Evolutionary conservation across 2,888 invertebrate genomes (phyloP).

Genomic region (Heteromurus nitidus): DNA sequence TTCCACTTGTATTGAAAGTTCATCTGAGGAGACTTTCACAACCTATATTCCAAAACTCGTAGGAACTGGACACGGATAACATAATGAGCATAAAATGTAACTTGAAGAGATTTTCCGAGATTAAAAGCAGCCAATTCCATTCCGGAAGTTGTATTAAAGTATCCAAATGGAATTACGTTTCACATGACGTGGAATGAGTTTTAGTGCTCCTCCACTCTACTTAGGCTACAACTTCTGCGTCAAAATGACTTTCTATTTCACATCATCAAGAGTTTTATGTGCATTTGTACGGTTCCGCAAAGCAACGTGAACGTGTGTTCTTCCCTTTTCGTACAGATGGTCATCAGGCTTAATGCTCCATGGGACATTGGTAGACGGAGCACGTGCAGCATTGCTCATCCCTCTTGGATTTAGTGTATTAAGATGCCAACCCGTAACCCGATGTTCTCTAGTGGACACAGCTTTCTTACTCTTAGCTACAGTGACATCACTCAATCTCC

Average conservation of each 20-base stretch:
- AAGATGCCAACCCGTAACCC: constrained; percentile 88
- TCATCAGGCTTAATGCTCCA: constrained; percentile 90
- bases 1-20: background rate
- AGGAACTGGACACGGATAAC: constrained; percentile 25
- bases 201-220: constrained; percentile 6
- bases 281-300: constrained; percentile 1
- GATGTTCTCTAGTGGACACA: constrained; percentile 91
- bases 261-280: constrained; percentile 1
- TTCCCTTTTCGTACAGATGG: constrained; percentile 80
- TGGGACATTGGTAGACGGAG: constrained; percentile 89
- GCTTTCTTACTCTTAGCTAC: constrained; percentile 91
- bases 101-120: constrained; percentile 59
- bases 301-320: constrained; percentile 13
- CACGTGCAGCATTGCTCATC: constrained; percentile 86
- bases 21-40: constrained; percentile 32
- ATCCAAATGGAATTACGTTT: constrained; percentile 58
- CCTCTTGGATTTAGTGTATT: constrained; percentile 88
- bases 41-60: constrained; percentile 27
- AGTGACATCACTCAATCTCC: constrained; percentile 92
- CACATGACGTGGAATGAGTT: constrained; percentile 46
- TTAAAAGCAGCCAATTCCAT: constrained; percentile 64
- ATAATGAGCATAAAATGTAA: constrained; percentile 54
- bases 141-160: constrained; percentile 64
- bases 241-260: constrained; percentile 48
- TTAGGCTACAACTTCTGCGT: constrained; percentile 11